Evolutionary conservation across 2,888 invertebrate genomes (phyloP).

Genomic region (Embidobia sp.): DNA sequence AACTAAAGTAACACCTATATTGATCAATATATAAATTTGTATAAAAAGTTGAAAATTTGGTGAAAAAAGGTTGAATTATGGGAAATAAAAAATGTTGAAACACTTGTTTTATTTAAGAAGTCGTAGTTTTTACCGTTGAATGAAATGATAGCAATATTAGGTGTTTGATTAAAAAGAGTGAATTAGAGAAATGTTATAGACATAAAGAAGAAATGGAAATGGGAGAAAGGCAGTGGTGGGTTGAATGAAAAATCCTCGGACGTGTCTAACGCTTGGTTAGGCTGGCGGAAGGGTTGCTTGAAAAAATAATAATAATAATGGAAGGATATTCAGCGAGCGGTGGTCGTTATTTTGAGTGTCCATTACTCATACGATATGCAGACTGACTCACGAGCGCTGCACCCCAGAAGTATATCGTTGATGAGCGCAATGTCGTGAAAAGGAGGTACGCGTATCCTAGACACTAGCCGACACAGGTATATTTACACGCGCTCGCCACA

Average conservation of each 20-base stretch:
- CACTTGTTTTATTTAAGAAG: no score
- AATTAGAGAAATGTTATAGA: no score
- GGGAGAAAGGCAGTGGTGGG: no score
- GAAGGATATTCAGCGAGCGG: constrained; percentile 45
- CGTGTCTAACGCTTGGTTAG: constrained; percentile 33
- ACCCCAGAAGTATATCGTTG: constrained; percentile 65
- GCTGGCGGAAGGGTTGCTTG: constrained; percentile 34
- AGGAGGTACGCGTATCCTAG: constrained; percentile 45
- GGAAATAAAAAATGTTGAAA: no score
- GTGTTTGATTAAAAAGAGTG: no score
- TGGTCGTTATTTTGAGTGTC: constrained; percentile 58
- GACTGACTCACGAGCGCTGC: constrained; percentile 42
- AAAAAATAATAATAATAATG: constrained; percentile 49
- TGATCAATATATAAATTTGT: no score
- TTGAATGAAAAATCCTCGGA: constrained; percentile 19
- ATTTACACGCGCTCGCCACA: constrained; percentile 73
- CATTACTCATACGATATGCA: constrained; percentile 61
- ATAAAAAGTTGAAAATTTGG: no score
- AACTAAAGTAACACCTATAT: no score
- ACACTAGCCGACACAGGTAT: constrained; percentile 70
- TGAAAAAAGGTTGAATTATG: no score
- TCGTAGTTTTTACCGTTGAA: no score
- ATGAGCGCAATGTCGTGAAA: constrained; percentile 76
- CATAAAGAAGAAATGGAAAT: no score
- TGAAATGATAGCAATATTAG: no score